Percentiles rank a stretch among this genome's conserved stretches.
phyloP scores from a whole-genome alignment of 2,113 vertebrate species.

The Callopanchax toddi region DNA sequence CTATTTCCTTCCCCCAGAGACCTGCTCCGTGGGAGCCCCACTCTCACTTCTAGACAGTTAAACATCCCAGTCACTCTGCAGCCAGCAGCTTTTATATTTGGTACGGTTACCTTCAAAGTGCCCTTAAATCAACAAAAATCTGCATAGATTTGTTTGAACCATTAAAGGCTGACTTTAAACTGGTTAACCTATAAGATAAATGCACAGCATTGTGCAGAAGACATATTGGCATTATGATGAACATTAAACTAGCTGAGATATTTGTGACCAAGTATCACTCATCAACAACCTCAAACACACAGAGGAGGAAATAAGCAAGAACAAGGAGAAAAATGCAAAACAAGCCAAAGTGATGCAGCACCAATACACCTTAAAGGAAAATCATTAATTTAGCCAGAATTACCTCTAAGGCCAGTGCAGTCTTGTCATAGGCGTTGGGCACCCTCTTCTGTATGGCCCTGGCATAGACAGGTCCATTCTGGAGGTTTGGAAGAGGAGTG shows the following conservation, averaged over 20 bases:
- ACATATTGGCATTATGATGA: too few species aligned
- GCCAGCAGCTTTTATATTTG: too few species aligned
- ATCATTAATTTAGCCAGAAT: too few species aligned
- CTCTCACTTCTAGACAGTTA: constrained; percentile 63
- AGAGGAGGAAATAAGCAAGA: constrained; percentile 7
- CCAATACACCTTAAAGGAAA: too few species aligned
- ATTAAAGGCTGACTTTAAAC: not conserved
- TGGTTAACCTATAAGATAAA: not conserved
- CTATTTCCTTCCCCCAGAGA: constrained; percentile 73
- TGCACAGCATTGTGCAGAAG: too few species aligned
- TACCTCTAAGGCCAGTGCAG: constrained; percentile 99
- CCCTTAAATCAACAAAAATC: not conserved
- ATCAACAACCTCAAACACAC: too few species aligned
- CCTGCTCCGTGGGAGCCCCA: constrained; percentile 61
- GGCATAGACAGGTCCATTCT: constrained; percentile 98
- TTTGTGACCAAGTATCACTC: too few species aligned
- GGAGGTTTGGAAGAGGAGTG: constrained; percentile 97
- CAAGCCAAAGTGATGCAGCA: too few species aligned
- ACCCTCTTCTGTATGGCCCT: constrained; percentile 99
- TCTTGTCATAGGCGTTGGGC: constrained; percentile 99
- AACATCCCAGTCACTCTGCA: constrained; percentile 31
- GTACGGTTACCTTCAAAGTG: not conserved
- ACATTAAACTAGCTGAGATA: too few species aligned
- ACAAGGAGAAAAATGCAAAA: constrained; percentile 5
- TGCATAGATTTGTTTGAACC: not conserved